phyloP scores from a whole-genome alignment of 2,888 invertebrate species.

The Sturmia bella region DNA sequence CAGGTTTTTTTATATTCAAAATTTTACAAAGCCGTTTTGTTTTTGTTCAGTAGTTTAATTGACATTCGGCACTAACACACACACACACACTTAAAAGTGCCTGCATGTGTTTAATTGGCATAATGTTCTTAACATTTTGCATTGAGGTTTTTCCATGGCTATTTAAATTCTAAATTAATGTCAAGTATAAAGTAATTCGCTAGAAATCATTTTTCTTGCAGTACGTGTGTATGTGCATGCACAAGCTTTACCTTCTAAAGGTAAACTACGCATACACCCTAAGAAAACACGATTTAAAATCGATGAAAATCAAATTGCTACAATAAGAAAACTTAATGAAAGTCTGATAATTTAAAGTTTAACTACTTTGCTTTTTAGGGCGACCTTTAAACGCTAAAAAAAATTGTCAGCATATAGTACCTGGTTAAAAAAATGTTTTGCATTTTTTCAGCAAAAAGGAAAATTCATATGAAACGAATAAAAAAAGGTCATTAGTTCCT shows the following conservation, averaged over 20 bases:
- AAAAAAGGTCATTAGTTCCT: slow-evolving; percentile 20
- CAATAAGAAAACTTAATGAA: no score
- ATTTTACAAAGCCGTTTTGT: not conserved
- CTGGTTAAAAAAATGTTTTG: not conserved
- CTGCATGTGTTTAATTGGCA: not conserved
- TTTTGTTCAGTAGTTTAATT: slow-evolving; percentile 13
- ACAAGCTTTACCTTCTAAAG: no score
- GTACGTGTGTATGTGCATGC: not conserved
- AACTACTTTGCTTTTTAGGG: no score
- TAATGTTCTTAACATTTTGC: slow-evolving; percentile 40
- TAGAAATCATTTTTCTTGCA: slow-evolving; percentile 21
- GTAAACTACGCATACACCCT: no score
- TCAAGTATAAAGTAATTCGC: slow-evolving; percentile 63
- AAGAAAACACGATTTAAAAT: no score
- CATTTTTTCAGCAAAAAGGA: no score
- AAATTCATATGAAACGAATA: not conserved
- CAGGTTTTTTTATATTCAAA: not conserved
- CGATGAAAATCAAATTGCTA: no score
- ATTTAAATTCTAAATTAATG: slow-evolving; percentile 63
- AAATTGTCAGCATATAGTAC: no score
- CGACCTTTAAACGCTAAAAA: no score
- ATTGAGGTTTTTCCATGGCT: slow-evolving; percentile 41
- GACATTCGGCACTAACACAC: not conserved
- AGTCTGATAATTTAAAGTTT: no score
- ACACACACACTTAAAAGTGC: not conserved